Conservation (phyloP, 2,797 vertebrate genomes). For the Poecilia picta region DNA sequence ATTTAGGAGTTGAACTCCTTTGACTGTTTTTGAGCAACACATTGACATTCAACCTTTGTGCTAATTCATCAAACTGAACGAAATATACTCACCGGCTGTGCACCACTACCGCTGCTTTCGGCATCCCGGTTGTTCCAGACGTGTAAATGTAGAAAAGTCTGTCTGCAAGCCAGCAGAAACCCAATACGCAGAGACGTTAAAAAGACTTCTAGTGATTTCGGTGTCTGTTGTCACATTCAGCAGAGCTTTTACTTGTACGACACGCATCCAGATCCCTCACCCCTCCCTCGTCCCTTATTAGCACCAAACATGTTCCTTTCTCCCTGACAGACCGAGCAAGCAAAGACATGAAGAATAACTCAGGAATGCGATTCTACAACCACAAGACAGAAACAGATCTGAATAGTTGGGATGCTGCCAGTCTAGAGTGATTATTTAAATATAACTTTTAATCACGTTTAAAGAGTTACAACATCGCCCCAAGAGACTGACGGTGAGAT, state of each 20-base stretch:
- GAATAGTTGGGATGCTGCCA: not conserved
- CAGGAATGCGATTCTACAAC: slow-evolving; percentile 54
- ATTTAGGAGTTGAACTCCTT: not conserved
- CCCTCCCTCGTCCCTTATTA: not conserved
- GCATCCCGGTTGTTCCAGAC: slow-evolving; percentile 89
- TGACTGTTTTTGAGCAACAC: not conserved
- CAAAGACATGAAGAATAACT: slow-evolving; percentile 56
- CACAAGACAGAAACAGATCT: not conserved
- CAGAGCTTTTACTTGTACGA: not conserved
- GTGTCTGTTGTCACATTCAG: not conserved
- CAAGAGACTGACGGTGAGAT: not conserved
- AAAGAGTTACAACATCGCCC: not conserved
- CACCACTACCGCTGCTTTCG: slow-evolving; percentile 88
- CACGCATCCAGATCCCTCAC: slow-evolving; percentile 1
- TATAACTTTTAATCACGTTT: not conserved
- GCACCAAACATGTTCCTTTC: slow-evolving; percentile 33
- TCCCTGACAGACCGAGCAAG: slow-evolving; percentile 43
- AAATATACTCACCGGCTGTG: slow-evolving; percentile 84
- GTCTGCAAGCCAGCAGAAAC: slow-evolving; percentile 63
- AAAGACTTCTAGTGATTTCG: not conserved
- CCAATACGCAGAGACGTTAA: not conserved
- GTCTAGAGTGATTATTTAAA: not conserved
- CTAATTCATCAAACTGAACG: too few relatives aligned
- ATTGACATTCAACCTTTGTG: not conserved
- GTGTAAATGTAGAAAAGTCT: slow-evolving; percentile 91